Base-by-base conservation (phyloP, 2,797 vertebrate genomes). In the Phyllotis vaccarum region DNA sequence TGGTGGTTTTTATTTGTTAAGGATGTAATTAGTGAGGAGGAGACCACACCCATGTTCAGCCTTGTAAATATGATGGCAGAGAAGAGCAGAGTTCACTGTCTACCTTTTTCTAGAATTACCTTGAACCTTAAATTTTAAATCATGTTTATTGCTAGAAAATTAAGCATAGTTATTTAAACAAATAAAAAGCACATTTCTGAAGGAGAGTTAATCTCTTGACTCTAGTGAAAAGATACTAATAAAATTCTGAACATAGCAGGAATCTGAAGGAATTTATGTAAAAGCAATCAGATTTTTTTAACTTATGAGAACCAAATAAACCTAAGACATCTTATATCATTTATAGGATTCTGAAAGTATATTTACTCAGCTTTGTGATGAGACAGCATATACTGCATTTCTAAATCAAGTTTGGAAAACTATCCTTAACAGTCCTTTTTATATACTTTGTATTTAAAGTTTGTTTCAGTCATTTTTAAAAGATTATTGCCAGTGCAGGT, bases 391-490 rank as follows among this genome's bases (percentile, higher is more conserved):
- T 86, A 97, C 93, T 98, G 96, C 96, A 81, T 95, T 98, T 98
- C 95, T 97, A 97, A 90, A 78, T 94, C 83, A 82, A 91, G 94
- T 97, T 96, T 96, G 68, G 74, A 91, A 97, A 96, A 95, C 88
- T 92, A 66, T 95, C 97, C 96, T 95, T 97, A 97, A 96, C 98
- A 98, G 95, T 97, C 89, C 72, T 98, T 98, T 98, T 98, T 97
- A 98, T 98, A 98, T 98, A 94, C 97, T 98, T 98, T 98, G 90
- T 98, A 98, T 98, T 97, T 98, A 97, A 97, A 5, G 85, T 98
- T 98, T 98, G 80, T 98, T 96, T 97, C 96, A 96, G 97, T 98
- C 96, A 95, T 96, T 98, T 98, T 97, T 97, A 80, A 95, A 95
- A 97, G 97, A 95, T 93, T 98, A 6, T 97, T 98, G 96, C 96